Evolutionary conservation across 2,888 invertebrate species (phyloP).

Genomic region (Tenodera sinensis): DNA sequence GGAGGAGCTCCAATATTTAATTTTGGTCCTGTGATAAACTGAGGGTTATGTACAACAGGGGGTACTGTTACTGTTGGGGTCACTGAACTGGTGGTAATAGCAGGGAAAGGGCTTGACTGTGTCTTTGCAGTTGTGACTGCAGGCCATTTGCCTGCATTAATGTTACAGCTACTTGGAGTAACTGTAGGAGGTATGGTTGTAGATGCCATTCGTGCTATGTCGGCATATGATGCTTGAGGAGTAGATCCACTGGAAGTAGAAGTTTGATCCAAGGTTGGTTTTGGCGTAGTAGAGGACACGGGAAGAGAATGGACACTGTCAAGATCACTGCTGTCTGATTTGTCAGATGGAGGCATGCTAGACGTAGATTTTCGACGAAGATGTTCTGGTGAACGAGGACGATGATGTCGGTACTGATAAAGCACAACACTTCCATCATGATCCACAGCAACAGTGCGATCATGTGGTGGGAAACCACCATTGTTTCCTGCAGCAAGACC

Average conservation of each 20-base stretch:
- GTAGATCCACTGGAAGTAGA: conserved; percentile 42
- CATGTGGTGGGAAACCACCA: conserved; percentile 34
- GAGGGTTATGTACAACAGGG: conserved; percentile 14
- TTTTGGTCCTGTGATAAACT: conserved; percentile 29
- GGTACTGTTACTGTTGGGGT: neutral
- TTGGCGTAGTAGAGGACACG: conserved; percentile 51
- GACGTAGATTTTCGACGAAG: conserved; percentile 66
- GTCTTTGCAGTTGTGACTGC: conserved; percentile 17
- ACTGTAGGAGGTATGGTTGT: conserved; percentile 30
- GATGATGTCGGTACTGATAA: conserved; percentile 25
- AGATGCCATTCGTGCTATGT: conserved; percentile 64
- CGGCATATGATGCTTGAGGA: conserved; percentile 71
- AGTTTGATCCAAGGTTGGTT: conserved; percentile 38
- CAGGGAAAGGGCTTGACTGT: neutral
- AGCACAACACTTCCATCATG: conserved; percentile 19
- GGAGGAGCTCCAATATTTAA: conserved; percentile 31
- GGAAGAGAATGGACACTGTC: conserved; percentile 85
- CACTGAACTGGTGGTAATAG: neutral
- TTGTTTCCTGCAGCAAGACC: conserved; percentile 28
- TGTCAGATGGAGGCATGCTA: conserved; percentile 77
- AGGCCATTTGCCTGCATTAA: conserved; percentile 24
- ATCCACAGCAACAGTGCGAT: conserved; percentile 20
- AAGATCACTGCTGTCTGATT: conserved; percentile 72
- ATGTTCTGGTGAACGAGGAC: conserved; percentile 40
- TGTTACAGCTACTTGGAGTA: conserved; percentile 21